Conservation (phyloP, 2,113 vertebrate species). For the Anolis sagrei region DNA sequence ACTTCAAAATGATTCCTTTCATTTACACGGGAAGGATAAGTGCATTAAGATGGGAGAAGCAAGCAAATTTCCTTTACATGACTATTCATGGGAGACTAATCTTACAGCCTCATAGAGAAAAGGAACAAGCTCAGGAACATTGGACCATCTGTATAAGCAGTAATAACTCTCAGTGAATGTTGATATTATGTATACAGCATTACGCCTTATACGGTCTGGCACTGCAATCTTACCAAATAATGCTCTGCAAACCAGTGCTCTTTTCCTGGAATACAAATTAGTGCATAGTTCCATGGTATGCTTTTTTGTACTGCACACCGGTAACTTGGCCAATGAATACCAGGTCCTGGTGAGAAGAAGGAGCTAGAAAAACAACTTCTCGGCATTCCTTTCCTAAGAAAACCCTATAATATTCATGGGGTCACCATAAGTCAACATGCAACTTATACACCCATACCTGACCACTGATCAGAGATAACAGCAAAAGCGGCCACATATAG, state of each 20-base stretch:
- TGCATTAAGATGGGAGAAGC: not conserved
- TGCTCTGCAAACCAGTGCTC: not conserved
- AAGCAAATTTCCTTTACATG: not conserved
- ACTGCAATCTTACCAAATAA: not conserved
- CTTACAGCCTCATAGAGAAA: not conserved
- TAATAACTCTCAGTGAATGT: not conserved
- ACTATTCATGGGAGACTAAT: constrained; percentile 5
- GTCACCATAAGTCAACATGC: too few relatives aligned
- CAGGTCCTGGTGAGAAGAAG: too few relatives aligned
- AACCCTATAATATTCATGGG: too few relatives aligned
- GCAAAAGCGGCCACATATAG: too few relatives aligned
- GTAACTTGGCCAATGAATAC: too few relatives aligned
- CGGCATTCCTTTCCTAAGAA: too few relatives aligned
- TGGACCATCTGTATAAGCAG: not conserved
- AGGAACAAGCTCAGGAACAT: not conserved
- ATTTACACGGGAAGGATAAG: constrained; percentile 23
- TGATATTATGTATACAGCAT: not conserved
- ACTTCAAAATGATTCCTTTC: constrained; percentile 5
- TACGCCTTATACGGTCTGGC: too few relatives aligned
- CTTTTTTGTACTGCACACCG: too few relatives aligned
- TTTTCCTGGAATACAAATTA: not conserved
- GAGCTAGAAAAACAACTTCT: too few relatives aligned
- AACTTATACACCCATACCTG: too few relatives aligned
- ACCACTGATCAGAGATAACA: too few relatives aligned
- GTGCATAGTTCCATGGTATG: not conserved